Base-by-base conservation (phyloP, 92 coral and sea anemone species). In the Palythoa grandis region DNA sequence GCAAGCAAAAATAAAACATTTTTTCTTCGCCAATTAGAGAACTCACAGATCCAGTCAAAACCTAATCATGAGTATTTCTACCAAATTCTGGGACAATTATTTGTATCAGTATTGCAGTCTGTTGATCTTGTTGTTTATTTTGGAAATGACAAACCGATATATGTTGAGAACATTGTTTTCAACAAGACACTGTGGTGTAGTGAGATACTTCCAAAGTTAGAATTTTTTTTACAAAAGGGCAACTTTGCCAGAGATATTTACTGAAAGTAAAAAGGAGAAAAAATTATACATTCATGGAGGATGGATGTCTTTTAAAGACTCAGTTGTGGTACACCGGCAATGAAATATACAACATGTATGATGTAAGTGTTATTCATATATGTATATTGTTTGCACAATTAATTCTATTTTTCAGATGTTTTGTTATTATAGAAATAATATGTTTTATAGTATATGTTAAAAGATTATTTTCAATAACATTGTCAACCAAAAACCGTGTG, bases 1-100 rank as follows among this genome's bases (percentile, higher is more conserved):
- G 88, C 91, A 75, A 77, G 89, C n/a, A 87, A 80, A 87, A 87
- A 87, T 79, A 79, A 87, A 53, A 19, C 72, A 70, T 71, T 87
- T 79, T 74, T 58, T 60, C 50, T 86, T 3, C 82, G 11, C 25
- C 65, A 74, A 86, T 70, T 75, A 60, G 85, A 75, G 78, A 54
- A 86, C 65, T 58, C 22, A 58, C 65, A 58, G 65, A 58, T 58
- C n/a, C 65, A 58, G 65, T 58, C 65, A 84, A 69, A 86, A 86
- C 77, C 70, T 83, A 86, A 86, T 75, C 74, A 86, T 76, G 88
- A 86, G 12, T 86, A 76, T 76, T 76, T 63, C 53, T 57, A 61
- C 16, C 82, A 86, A 86, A 75, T 60, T 75, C 83, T 75, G 78
- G 83, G 83, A 22, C 83, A 86, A 65, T 82, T 86, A 60, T 86